Conservation (phyloP, 2,797 vertebrate species). For the Vultur gryphus region DNA sequence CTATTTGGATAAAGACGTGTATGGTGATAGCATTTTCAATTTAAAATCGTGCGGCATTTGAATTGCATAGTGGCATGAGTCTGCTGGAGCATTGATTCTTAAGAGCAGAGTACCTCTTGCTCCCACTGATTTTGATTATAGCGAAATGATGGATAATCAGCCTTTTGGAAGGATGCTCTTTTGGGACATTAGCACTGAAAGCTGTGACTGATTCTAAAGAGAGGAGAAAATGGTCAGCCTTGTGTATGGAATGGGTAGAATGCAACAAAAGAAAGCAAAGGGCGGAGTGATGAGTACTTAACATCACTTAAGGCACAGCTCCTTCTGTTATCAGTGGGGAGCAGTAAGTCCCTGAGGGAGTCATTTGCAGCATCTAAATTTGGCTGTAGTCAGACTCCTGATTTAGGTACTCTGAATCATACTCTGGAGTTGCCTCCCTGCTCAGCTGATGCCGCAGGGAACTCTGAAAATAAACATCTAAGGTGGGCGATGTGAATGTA, state of each 20-base stretch:
- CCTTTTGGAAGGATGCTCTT: neutral
- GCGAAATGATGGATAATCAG: neutral
- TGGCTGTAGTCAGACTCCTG: neutral
- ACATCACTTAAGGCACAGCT: neutral
- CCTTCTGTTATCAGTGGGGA: neutral
- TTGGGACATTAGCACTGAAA: neutral
- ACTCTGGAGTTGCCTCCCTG: neutral
- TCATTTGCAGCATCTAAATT: neutral
- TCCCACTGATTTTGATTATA: neutral
- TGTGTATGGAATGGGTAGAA: neutral
- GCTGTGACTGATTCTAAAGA: neutral
- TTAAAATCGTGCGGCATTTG: neutral
- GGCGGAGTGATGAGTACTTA: neutral
- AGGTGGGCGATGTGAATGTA: neutral
- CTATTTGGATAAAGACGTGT: no score
- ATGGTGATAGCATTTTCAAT: neutral
- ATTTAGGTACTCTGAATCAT: neutral
- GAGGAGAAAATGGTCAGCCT: neutral
- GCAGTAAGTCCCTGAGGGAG: neutral
- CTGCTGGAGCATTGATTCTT: neutral
- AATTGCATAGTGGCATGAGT: neutral
- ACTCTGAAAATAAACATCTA: neutral
- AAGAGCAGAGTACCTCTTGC: neutral
- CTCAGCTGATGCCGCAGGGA: neutral
- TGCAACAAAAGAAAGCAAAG: neutral